Evolutionary conservation across 2,797 vertebrate species (phyloP), one percentile per base, ranked within the genome.

Genomic region (Carapus acus): DNA sequence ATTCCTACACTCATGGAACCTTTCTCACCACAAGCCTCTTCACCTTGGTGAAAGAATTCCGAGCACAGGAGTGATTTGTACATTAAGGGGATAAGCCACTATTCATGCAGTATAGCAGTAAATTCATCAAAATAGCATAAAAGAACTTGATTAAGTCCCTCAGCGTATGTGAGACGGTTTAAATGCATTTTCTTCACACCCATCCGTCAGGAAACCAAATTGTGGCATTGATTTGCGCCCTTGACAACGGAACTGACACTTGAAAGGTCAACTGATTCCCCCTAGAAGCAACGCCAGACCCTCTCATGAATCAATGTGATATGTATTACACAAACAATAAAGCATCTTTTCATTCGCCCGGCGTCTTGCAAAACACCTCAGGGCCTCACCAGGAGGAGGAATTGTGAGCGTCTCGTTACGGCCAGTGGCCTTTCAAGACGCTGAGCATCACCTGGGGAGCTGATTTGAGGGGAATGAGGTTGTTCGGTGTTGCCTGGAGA

Each of bases 221-320:
- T 69, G 61, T 19, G 23, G n/a, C 63, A 82, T 81, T 66, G 83
- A 84, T 84, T 76, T 39, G 31, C 62, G 74, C 63, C 43, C 62
- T 37, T 65, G 65, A 73, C 60, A 65, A 59, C 62, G 60, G 53
- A 65, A 60, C 53, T 75, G 72, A 73, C 75, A 61, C 70, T 49
- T n/a, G 42, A 73, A 77, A 74, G 72, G 73, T 83, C 78, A 79
- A 67, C 69, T 47, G 56, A 78, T 73, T 76, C 62, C 56, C 59
- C 37, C 52, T 33, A 66, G 70, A 69, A 67, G 51, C 46, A 38
- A 48, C 58, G 64, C 73, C 72, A 69, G 62, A 73, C 49, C 62
- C 58, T 61, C 45, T 31, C 31, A 49, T 20, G 12, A 55, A 69
- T 77, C 62, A 34, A 55, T 65, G 58, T 43, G 15, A 27, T 59